Evolutionary conservation across 2,113 vertebrate genomes (phyloP).

Genomic region (Gobius niger): DNA sequence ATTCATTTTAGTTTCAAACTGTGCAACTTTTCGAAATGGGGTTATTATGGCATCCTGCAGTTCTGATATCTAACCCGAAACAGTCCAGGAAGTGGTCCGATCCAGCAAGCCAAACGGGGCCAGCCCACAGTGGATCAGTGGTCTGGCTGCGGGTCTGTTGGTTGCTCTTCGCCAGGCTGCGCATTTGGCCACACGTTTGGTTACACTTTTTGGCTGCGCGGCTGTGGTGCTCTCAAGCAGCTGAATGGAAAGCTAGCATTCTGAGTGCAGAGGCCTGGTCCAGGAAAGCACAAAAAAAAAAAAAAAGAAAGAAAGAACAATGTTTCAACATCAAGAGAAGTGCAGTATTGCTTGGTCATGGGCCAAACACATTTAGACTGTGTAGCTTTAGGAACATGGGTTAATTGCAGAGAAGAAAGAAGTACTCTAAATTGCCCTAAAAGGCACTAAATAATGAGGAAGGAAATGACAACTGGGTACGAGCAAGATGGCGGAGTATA

Average conservation of each 20-base stretch:
- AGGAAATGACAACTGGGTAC: too few relatives aligned
- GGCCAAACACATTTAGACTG: not conserved
- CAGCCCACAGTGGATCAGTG: constrained; percentile 4
- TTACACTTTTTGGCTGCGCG: not conserved
- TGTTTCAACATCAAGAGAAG: not conserved
- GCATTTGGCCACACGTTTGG: not conserved
- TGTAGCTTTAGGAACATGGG: not conserved
- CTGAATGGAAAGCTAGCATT: not conserved
- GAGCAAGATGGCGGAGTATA: too few relatives aligned
- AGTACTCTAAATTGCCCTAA: not conserved
- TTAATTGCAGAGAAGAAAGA: not conserved
- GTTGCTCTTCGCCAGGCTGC: not conserved
- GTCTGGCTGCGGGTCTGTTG: not conserved
- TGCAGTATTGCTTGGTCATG: not conserved
- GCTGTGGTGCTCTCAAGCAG: not conserved
- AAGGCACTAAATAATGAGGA: too few relatives aligned
- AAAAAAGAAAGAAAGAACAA: not conserved
- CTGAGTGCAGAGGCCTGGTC: not conserved
- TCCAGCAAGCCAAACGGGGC: not conserved
- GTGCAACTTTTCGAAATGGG: not conserved
- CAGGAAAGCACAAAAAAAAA: not conserved
- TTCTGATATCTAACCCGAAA: not conserved
- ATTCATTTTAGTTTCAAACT: too few relatives aligned
- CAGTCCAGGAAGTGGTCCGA: not conserved
- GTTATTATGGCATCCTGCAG: not conserved